Percentiles rank a stretch among this genome's conserved stretches.
Conservation (phyloP, 2,888 invertebrate genomes). For the Amphipyra berbera region DNA sequence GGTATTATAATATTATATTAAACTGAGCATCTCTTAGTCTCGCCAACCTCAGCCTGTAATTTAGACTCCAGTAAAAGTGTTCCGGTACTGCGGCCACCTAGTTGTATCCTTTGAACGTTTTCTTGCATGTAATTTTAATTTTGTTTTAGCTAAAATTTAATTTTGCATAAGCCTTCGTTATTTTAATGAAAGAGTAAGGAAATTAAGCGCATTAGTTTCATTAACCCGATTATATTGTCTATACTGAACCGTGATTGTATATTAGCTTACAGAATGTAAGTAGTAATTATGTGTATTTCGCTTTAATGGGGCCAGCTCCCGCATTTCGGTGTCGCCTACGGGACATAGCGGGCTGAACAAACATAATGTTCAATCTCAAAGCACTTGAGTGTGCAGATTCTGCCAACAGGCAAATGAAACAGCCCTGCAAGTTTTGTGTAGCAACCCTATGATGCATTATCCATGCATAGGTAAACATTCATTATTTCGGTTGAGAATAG, state of each 20-base stretch:
- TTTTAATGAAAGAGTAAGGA: constrained; percentile 47
- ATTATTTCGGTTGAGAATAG: constrained; percentile 20
- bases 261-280: constrained; percentile 7
- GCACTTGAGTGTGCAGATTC: constrained; percentile 33
- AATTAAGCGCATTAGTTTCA: constrained; percentile 32
- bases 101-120: constrained; percentile 64
- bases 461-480: constrained; percentile 24
- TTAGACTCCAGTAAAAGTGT: constrained; percentile 55
- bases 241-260: constrained; percentile 31
- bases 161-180: constrained; percentile 52
- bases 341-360: constrained; percentile 19
- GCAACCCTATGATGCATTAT: constrained; percentile 33
- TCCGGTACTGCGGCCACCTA: constrained; percentile 66
- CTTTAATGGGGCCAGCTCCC: constrained; percentile 8
- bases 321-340: constrained; percentile 12
- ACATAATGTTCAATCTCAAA: constrained; percentile 28
- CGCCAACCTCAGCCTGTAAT: constrained; percentile 26
- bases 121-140: constrained; percentile 75
- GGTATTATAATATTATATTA: neutral
- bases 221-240: constrained; percentile 28
- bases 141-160: constrained; percentile 65
- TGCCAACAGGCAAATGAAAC: constrained; percentile 35
- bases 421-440: constrained; percentile 19
- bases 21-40: neutral
- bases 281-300: constrained; percentile 25